Percentiles rank a stretch among this genome's conserved stretches.
These are phyloP conservation scores for Xanthorhoe spadicearia DNA, from an alignment of 2,888 invertebrate genomes.

Conservation along the genomic window DNA sequence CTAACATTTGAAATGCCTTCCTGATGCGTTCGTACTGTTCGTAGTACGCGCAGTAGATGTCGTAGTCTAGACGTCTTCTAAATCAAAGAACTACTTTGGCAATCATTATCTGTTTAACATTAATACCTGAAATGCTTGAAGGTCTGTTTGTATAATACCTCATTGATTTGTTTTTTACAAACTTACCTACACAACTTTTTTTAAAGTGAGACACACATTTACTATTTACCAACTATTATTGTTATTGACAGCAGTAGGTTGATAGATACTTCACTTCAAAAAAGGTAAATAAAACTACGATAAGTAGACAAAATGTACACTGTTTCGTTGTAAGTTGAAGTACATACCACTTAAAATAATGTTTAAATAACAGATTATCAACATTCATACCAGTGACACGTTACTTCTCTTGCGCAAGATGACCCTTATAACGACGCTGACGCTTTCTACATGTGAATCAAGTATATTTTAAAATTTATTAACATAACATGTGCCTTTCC, in stretches of 20 bases:
- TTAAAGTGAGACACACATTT: slow-evolving; percentile 4
- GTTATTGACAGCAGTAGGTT: slow-evolving; percentile 10
- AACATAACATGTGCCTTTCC: slow-evolving; percentile 46
- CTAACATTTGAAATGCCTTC: too few relatives aligned
- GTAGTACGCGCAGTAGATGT: too few relatives aligned
- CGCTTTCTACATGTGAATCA: slow-evolving; percentile 70
- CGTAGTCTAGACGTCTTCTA: too few relatives aligned
- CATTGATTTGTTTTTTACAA: slow-evolving; percentile 5
- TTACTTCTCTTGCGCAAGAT: slow-evolving; percentile 70
- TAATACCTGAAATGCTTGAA: neutral
- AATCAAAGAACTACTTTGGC: too few relatives aligned
- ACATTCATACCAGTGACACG: slow-evolving; percentile 53
- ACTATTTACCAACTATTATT: slow-evolving; percentile 10
- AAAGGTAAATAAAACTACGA: neutral
- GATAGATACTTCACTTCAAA: slow-evolving; percentile 9
- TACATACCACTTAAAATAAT: neutral
- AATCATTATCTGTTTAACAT: neutral
- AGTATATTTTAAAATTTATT: slow-evolving; percentile 50
- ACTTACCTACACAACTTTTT: slow-evolving; percentile 15
- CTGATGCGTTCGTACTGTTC: too few relatives aligned
- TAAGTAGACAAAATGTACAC: slow-evolving; percentile 4
- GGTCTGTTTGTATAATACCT: slow-evolving; percentile 1
- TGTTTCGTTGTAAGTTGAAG: neutral
- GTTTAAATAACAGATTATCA: slow-evolving; percentile 43
- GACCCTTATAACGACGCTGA: slow-evolving; percentile 66